A percentile compares a stretch with the other conserved stretches of the same genome.
These are phyloP conservation scores for Teinopalpus imperialis DNA, from an alignment of 2,888 invertebrate genomes.

Conservation along the genomic window DNA sequence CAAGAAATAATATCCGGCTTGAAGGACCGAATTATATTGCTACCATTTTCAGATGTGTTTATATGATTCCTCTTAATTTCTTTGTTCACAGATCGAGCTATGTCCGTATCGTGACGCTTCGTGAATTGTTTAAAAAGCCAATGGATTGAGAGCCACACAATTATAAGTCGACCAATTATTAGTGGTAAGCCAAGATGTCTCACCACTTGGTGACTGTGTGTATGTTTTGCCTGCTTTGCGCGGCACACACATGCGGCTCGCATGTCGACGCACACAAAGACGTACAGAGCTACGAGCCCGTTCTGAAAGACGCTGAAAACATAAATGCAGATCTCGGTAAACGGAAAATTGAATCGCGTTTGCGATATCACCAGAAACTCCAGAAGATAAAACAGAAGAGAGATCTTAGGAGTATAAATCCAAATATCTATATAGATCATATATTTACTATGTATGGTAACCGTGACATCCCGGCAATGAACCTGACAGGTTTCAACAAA, in stretches of 20 bases:
- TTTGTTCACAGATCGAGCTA: constrained; percentile 35
- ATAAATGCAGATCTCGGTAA: constrained; percentile 46
- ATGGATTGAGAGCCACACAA: constrained; percentile 23
- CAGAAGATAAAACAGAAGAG: constrained; percentile 48
- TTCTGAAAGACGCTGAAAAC: constrained; percentile 40
- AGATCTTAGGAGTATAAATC: constrained; percentile 58
- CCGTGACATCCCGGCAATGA: constrained; percentile 83
- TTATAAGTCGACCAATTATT: constrained; percentile 30
- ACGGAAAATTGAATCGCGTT: constrained; percentile 41
- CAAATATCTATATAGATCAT: constrained; percentile 84
- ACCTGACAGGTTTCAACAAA: constrained; percentile 85
- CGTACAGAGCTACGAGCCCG: constrained; percentile 43
- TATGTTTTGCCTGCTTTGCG: constrained; percentile 90
- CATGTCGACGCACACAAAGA: constrained; percentile 77
- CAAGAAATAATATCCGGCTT: no score
- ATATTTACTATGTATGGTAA: constrained; percentile 86
- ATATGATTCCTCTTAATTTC: neutral
- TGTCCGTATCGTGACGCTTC: constrained; percentile 30
- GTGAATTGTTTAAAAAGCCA: constrained; percentile 2
- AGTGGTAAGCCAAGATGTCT: constrained; percentile 54
- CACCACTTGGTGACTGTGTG: constrained; percentile 89
- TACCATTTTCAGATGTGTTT: no score
- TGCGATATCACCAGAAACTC: constrained; percentile 54
- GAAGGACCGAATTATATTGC: neutral
- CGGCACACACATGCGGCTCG: constrained; percentile 89